These are phyloP conservation scores for Colletes latitarsis DNA, from an alignment of 1,140 invertebrate species.

Conservation along the genomic window DNA sequence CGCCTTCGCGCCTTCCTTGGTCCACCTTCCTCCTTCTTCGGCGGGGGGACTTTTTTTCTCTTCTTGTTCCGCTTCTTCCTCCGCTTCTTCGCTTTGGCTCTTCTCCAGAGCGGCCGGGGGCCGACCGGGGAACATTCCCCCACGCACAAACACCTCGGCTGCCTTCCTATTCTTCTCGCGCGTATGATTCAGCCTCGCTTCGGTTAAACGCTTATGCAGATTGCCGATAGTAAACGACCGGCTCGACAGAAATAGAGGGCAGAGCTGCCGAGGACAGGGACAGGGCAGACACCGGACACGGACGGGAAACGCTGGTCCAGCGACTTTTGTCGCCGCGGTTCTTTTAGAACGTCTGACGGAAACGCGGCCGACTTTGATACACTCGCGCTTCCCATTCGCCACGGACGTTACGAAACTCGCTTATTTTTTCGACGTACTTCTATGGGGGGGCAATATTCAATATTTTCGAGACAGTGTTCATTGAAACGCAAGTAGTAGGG, in stretches of 20 bases:
- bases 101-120: conserved; percentile 11
- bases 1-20: conserved; percentile 71
- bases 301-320: conserved; percentile 35
- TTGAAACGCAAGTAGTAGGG: no score
- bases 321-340: conserved; percentile 5
- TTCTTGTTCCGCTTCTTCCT: conserved; percentile 27
- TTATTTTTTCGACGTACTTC: no score
- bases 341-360: conserved; percentile 11
- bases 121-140: conserved; percentile 39
- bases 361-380: not conserved
- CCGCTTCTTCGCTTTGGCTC: conserved; percentile 30
- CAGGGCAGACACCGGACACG: conserved; percentile 32
- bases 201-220: conserved; percentile 74
- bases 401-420: no score
- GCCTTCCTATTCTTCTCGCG: conserved; percentile 68
- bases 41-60: conserved; percentile 28
- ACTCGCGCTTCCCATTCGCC: no score
- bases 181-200: conserved; percentile 70
- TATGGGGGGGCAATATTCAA: no score
- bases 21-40: conserved; percentile 45
- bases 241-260: conserved; percentile 66
- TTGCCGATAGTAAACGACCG: conserved; percentile 72
- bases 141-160: conserved; percentile 57
- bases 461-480: no score
- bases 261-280: conserved; percentile 27